Conservation (phyloP, 2,113 vertebrate genomes). For the Toxotes jaculatrix region DNA sequence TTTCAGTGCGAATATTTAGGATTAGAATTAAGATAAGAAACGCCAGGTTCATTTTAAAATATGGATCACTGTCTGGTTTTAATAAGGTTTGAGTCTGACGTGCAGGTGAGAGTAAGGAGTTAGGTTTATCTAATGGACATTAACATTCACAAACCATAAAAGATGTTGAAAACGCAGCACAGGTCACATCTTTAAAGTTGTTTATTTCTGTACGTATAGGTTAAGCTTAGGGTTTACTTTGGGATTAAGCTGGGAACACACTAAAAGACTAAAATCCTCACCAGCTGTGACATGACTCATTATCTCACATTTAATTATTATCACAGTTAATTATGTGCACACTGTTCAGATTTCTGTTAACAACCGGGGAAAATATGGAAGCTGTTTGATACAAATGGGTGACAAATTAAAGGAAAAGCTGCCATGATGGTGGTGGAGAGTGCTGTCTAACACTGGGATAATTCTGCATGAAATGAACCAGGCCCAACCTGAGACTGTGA, state of each 20-base stretch:
- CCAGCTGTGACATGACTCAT: constrained; percentile 42
- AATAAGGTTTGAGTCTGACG: background rate
- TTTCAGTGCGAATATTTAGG: background rate
- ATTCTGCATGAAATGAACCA: background rate
- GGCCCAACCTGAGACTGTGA: background rate
- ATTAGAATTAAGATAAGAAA: background rate
- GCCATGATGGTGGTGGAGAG: background rate
- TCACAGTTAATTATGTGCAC: constrained; percentile 16
- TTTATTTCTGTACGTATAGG: background rate
- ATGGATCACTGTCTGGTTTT: background rate
- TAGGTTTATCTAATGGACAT: background rate
- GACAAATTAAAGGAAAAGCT: constrained; percentile 11
- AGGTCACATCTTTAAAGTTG: background rate
- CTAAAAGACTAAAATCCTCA: constrained; percentile 26
- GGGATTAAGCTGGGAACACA: constrained; percentile 12
- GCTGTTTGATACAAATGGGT: constrained; percentile 25
- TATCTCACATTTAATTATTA: constrained; percentile 47
- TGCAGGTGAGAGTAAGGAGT: background rate
- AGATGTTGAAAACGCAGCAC: constrained; percentile 3
- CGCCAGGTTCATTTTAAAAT: background rate
- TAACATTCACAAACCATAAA: background rate
- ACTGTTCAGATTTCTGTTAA: constrained; percentile 31
- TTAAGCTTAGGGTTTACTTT: constrained; percentile 30
- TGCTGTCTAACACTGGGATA: background rate
- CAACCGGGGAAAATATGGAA: constrained; percentile 14